Percentiles rank a stretch among this genome's conserved stretches.
Evolutionary conservation across 2,888 invertebrate genomes (phyloP).

Genomic region (Scaptomyza tumidula): DNA sequence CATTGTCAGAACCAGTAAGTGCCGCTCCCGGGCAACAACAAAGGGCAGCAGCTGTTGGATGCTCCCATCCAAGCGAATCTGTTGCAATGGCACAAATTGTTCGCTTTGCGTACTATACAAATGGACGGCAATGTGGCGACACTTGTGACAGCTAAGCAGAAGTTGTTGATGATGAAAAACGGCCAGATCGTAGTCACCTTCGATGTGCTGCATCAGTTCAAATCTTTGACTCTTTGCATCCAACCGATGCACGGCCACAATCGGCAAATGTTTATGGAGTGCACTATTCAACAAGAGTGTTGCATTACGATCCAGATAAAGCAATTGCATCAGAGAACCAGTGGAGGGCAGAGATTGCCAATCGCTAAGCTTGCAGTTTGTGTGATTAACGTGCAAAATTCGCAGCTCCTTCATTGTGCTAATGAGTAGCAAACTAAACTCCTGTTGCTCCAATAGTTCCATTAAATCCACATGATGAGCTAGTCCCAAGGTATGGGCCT

Average conservation of each 20-base stretch:
- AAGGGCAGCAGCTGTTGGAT: slow-evolving; percentile 75
- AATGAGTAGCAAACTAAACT: slow-evolving; percentile 63
- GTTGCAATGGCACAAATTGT: slow-evolving; percentile 70
- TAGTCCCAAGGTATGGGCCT: slow-evolving; percentile 66
- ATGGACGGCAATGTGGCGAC: slow-evolving; percentile 73
- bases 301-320: slow-evolving; percentile 36
- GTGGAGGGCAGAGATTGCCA: slow-evolving; percentile 77
- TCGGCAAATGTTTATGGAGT: slow-evolving; percentile 58
- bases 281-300: slow-evolving; percentile 63
- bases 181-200: slow-evolving; percentile 80
- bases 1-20: slow-evolving; percentile 71
- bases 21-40: slow-evolving; percentile 55
- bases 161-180: slow-evolving; percentile 70
- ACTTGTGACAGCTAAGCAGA: slow-evolving; percentile 74
- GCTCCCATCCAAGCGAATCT: slow-evolving; percentile 67
- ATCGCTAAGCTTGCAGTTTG: slow-evolving; percentile 64
- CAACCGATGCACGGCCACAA: slow-evolving; percentile 69
- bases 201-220: slow-evolving; percentile 71
- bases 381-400: slow-evolving; percentile 63
- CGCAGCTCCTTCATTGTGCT: slow-evolving; percentile 77
- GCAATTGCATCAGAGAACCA: slow-evolving; percentile 68
- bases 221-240: slow-evolving; percentile 56
- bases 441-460: slow-evolving; percentile 26
- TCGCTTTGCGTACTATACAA: slow-evolving; percentile 19
- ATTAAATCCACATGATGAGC: slow-evolving; percentile 65